Evolutionary conservation across 2,888 invertebrate species (phyloP).

Genomic region (Drosophila rellima): DNA sequence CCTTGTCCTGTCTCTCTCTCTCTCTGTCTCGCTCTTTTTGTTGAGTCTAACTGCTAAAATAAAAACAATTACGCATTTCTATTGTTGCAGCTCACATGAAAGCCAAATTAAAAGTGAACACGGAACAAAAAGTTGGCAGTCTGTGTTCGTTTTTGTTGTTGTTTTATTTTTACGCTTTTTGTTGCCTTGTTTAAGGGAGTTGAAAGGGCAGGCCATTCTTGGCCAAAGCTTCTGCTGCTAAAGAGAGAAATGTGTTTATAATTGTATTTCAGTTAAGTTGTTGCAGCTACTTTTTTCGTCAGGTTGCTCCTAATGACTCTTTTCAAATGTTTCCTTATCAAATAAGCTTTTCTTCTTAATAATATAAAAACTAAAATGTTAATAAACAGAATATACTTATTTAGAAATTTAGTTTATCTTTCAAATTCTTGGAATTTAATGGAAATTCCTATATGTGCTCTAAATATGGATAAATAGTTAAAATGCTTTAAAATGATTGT

Average conservation of each 20-base stretch:
- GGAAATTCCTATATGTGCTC: neutral
- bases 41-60: constrained; percentile 29
- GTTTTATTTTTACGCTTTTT: constrained; percentile 3
- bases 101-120: constrained; percentile 73
- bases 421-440: neutral
- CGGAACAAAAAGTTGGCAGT: constrained; percentile 47
- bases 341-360: constrained; percentile 12
- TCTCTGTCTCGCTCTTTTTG: neutral
- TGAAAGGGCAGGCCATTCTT: constrained; percentile 16
- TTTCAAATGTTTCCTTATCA: constrained; percentile 32
- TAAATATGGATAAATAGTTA: neutral
- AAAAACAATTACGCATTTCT: constrained; percentile 58
- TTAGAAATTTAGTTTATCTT: neutral
- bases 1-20: no score
- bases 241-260: constrained; percentile 64
- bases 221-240: neutral
- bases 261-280: constrained; percentile 57
- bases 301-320: constrained; percentile 27
- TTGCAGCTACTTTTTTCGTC: constrained; percentile 26
- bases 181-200: constrained; percentile 7
- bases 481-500: no score
- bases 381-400: neutral
- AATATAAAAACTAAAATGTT: neutral
- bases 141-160: neutral
- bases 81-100: constrained; percentile 63